Base-by-base conservation (phyloP, 2,797 vertebrate genomes). In the Pangasius sanitwongsei region DNA sequence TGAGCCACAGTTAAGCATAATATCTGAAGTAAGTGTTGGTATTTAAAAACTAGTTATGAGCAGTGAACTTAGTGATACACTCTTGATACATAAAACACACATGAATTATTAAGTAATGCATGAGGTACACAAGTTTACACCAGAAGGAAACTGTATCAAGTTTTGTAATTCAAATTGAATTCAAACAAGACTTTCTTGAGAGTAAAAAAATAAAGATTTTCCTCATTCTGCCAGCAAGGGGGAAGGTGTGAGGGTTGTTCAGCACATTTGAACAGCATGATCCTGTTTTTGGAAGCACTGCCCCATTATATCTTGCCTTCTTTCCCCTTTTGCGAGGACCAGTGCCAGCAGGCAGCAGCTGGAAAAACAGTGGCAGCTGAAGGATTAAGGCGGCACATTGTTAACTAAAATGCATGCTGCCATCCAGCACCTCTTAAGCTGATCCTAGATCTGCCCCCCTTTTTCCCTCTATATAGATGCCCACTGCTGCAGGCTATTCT, bases 291-390 rank as follows among this genome's bases (percentile, higher is more conserved):
- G 81, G 86, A 67, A 82, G 87, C 83, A 81, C 92, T 92, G 87
- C 90, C 44, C 89, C 89, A 78, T 92, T 85, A 65, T 80, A 75
- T 89, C 82, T 90, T 91, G 87, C 89, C 93, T 93, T 87, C 82
- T 91, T 91, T 83, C 63, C 65, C 78, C 82, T 91, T 91, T 93
- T 93, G 89, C 89, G 83, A 25, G 78, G 89, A 89, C 83, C 6
- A 6, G 89, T 93, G 94, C 93, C 94, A 95, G 93, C 88, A 90
- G 89, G 44, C 80, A 89, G 93, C 94, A 96, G 94, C 94, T 96
- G 94, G 92, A 94, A 92, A 93, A 95, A 94, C 93, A 94, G 91
- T 87, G 87, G 87, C 89, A 86, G 86, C 85, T 20, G 77, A 88
- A 53, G 89, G 89, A 92, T 94, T 94, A 92, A 94, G 94, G 92